These are phyloP conservation scores for Drosophila peninsularis DNA, from an alignment of 2,888 invertebrate genomes.

Conservation along the genomic window DNA sequence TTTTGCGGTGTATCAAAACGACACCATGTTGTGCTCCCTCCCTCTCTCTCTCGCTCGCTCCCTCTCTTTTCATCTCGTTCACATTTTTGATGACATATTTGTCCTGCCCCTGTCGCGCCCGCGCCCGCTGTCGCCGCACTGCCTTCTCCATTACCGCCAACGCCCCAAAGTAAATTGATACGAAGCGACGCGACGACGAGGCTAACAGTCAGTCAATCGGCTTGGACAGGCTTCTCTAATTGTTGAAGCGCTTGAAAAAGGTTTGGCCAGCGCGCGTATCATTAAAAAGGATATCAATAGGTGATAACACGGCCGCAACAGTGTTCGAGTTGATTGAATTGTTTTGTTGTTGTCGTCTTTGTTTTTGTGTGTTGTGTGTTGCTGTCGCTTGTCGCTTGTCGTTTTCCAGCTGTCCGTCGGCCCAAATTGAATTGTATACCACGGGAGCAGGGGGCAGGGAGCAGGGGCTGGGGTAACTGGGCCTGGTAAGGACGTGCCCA, in stretches of 20 bases:
- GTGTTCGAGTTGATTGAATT: slow-evolving; percentile 72
- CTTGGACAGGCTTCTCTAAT: slow-evolving; percentile 58
- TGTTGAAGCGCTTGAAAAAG: slow-evolving; percentile 67
- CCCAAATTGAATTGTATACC: slow-evolving; percentile 73
- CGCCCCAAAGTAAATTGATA: slow-evolving; percentile 57
- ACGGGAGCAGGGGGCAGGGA: not conserved
- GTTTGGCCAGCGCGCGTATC: slow-evolving; percentile 68
- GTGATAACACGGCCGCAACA: slow-evolving; percentile 66
- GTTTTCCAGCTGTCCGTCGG: slow-evolving; percentile 62
- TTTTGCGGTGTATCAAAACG: slow-evolving; percentile 80
- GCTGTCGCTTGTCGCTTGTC: slow-evolving; percentile 44
- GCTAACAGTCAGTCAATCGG: slow-evolving; percentile 47
- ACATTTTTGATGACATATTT: slow-evolving; percentile 74
- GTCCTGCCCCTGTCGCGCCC: slow-evolving; percentile 25
- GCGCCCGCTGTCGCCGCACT: slow-evolving; percentile 2
- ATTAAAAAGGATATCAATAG: slow-evolving; percentile 76
- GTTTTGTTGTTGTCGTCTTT: slow-evolving; percentile 54
- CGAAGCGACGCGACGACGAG: slow-evolving; percentile 38
- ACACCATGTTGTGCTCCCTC: slow-evolving; percentile 58
- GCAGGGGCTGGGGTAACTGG: slow-evolving; percentile 1
- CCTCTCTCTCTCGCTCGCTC: slow-evolving; percentile 6
- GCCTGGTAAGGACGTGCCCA: slow-evolving; percentile 27
- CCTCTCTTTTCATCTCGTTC: slow-evolving; percentile 25
- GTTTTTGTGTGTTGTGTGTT: slow-evolving; percentile 8
- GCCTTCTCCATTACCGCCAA: slow-evolving; percentile 56